Conservation (phyloP, 2,797 vertebrate genomes). For the Hephaestus fuliginosus region DNA sequence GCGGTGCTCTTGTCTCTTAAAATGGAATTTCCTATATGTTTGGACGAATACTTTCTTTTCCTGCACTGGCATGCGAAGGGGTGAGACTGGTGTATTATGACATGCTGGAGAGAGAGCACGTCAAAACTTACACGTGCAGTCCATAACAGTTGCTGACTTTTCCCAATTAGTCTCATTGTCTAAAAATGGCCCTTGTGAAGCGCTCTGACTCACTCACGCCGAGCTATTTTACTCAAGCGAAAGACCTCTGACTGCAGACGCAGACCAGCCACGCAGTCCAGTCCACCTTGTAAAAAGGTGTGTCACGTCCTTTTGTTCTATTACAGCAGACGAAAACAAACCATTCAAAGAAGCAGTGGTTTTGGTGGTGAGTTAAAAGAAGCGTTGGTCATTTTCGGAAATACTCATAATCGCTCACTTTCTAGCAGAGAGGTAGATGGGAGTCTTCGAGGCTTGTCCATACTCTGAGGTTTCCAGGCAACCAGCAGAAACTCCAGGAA, state of each 20-base stretch:
- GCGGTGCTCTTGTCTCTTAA: constrained; percentile 51
- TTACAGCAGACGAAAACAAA: constrained; percentile 27
- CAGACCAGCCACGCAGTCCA: constrained; percentile 57
- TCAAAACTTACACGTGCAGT: constrained; percentile 62
- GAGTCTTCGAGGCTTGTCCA: neutral
- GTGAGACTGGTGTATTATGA: constrained; percentile 59
- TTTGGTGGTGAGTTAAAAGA: constrained; percentile 18
- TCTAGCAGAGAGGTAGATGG: neutral
- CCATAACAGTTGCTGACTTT: constrained; percentile 15
- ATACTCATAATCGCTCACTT: neutral
- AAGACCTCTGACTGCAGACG: constrained; percentile 57
- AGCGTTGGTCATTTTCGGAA: constrained; percentile 7
- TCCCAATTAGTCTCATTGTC: constrained; percentile 36
- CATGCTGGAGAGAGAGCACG: constrained; percentile 48
- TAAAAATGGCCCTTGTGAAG: constrained; percentile 29
- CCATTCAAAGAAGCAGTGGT: constrained; percentile 19
- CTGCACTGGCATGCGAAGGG: constrained; percentile 42
- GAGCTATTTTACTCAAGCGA: constrained; percentile 40
- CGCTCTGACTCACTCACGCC: constrained; percentile 53
- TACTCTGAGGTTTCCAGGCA: neutral
- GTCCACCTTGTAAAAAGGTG: constrained; percentile 45
- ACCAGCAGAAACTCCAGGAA: neutral
- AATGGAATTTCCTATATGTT: constrained; percentile 62
- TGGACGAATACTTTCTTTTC: constrained; percentile 50
- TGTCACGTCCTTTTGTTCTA: constrained; percentile 28